Percentiles rank a stretch among this genome's conserved stretches.
Evolutionary conservation across 1,140 invertebrate species (phyloP).

Genomic region (Sycobia sp.): DNA sequence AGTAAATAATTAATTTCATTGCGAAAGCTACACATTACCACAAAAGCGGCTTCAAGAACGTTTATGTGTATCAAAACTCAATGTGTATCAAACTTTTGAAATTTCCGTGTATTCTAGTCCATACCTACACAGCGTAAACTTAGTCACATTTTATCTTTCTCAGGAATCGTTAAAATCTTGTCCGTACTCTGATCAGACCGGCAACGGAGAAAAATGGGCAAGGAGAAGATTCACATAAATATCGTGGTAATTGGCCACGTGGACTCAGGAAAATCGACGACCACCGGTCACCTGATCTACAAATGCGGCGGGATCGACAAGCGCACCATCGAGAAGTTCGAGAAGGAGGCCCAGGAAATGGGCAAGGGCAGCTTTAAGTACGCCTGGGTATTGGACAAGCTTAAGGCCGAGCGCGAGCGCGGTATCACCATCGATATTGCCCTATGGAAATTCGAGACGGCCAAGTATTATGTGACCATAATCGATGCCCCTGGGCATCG

Average conservation of each 20-base stretch:
- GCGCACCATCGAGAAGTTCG: slow-evolving; percentile 94
- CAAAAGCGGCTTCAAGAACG: no score
- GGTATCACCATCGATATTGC: slow-evolving; percentile 99
- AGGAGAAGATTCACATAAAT: slow-evolving; percentile 97
- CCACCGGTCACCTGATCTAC: slow-evolving; percentile 95
- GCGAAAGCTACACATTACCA: no score
- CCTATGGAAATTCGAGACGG: slow-evolving; percentile 97
- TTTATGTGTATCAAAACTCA: no score
- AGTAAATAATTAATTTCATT: no score
- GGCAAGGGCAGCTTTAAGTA: slow-evolving; percentile 97
- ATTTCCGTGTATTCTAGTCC: no score
- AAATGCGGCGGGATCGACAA: slow-evolving; percentile 98
- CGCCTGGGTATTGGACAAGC: slow-evolving; percentile 96
- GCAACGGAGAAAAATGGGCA: slow-evolving; percentile 71
- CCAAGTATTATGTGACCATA: slow-evolving; percentile 96
- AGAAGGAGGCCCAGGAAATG: slow-evolving; percentile 97
- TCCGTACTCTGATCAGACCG: no score
- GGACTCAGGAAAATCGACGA: slow-evolving; percentile 94
- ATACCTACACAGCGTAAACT: no score
- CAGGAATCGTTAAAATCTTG: no score
- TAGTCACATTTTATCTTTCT: no score
- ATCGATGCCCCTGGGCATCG: slow-evolving; percentile 98
- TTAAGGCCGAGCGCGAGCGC: slow-evolving; percentile 98
- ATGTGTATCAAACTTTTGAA: no score
- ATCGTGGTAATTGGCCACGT: slow-evolving; percentile 98